Conservation (phyloP, 2,888 invertebrate species). For the Ormyrus rosae region DNA sequence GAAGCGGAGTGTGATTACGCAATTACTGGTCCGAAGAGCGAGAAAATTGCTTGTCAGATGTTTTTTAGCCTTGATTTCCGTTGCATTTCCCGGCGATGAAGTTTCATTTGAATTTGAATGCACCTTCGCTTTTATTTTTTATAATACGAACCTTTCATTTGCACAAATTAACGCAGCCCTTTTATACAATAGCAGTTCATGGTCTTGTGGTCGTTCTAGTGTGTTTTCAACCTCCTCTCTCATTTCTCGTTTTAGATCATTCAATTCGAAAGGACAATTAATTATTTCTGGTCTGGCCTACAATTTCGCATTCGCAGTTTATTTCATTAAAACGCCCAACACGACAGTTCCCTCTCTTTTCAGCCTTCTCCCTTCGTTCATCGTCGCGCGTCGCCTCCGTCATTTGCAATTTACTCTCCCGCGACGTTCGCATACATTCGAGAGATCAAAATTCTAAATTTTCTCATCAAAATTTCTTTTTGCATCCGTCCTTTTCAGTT, state of each 20-base stretch:
- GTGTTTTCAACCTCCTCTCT: conserved; percentile 29
- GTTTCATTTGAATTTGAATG: conserved; percentile 46
- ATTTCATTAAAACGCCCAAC: conserved; percentile 55
- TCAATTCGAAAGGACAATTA: conserved; percentile 55
- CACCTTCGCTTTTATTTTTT: conserved; percentile 14
- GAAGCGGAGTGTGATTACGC: background rate
- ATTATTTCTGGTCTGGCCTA: conserved; percentile 56
- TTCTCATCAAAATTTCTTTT: background rate
- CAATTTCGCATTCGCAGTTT: conserved; percentile 55
- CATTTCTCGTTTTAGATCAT: conserved; percentile 49
- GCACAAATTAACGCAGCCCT: background rate
- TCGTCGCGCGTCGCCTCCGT: conserved; percentile 27
- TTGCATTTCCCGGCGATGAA: background rate
- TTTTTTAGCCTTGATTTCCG: background rate
- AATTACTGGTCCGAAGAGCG: background rate
- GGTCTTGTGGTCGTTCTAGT: conserved; percentile 49
- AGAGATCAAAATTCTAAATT: conserved; percentile 7
- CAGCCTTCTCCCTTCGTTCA: conserved; percentile 29
- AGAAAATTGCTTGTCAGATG: background rate
- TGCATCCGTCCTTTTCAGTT: background rate
- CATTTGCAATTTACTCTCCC: conserved; percentile 46
- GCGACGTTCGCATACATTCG: conserved; percentile 31
- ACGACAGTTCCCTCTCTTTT: conserved; percentile 1
- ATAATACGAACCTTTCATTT: background rate
- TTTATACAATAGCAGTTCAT: conserved; percentile 20